phyloP scores from a whole-genome alignment of 2,797 vertebrate species.

The Pithecia hirsuta region DNA sequence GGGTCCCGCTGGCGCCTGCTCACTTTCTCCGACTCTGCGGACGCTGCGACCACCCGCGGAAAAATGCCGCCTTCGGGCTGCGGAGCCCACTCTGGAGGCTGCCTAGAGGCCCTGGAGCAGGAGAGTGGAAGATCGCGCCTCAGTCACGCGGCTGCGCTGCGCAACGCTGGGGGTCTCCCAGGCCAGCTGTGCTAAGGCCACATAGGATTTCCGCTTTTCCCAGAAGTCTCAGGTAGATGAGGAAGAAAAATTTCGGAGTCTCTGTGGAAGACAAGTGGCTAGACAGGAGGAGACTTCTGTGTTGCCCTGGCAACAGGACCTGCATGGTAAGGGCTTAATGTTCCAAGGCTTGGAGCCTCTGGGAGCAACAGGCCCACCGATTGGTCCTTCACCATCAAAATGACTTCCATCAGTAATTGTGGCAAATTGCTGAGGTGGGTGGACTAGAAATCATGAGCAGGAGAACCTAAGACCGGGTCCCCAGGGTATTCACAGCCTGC shows the following conservation, averaged over 20 bases:
- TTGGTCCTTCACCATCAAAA: not conserved
- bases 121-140: not conserved
- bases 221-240: not conserved
- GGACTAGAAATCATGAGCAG: not conserved
- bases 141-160: not conserved
- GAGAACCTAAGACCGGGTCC: not conserved
- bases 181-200: fast-evolving
- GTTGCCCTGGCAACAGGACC: not conserved
- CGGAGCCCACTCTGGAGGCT: not conserved
- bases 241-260: not conserved
- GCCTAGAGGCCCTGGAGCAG: not conserved
- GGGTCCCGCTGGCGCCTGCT: not conserved
- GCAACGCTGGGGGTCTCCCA: not conserved
- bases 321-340: not conserved
- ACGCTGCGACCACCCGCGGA: not conserved
- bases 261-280: not conserved
- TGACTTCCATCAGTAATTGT: not conserved
- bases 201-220: not conserved
- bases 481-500: not conserved
- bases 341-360: too few relatives aligned
- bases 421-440: not conserved
- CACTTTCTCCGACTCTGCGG: not conserved
- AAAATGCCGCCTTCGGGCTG: not conserved
- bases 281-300: not conserved
- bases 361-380: not conserved